These are phyloP conservation scores for Listronotus bonariensis DNA, from an alignment of 1,140 invertebrate genomes.

Conservation along the genomic window DNA sequence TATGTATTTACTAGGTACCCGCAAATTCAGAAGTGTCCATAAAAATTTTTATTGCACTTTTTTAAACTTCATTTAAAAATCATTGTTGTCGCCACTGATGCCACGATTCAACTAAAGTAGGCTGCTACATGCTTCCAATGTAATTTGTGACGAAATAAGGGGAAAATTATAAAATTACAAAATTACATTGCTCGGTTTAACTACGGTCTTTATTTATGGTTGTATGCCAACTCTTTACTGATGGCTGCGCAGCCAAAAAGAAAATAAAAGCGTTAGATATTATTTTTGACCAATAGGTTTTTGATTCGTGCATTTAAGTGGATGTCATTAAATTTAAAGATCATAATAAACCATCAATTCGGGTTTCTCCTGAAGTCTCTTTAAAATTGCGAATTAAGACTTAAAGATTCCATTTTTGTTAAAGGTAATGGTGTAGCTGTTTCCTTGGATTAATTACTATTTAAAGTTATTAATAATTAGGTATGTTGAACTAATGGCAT, in stretches of 20 bases:
- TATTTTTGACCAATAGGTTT: too few relatives aligned
- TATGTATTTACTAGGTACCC: neutral
- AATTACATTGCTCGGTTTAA: conserved; percentile 57
- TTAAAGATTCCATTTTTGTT: too few relatives aligned
- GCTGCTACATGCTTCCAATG: conserved; percentile 53
- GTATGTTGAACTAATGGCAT: too few relatives aligned
- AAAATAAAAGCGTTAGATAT: too few relatives aligned
- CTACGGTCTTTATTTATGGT: conserved; percentile 41
- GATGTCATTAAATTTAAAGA: too few relatives aligned
- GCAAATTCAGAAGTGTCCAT: neutral
- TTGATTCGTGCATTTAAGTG: too few relatives aligned
- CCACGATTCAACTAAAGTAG: conserved; percentile 54
- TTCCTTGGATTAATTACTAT: too few relatives aligned
- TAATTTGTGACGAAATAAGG: conserved; percentile 59
- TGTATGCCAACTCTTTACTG: conserved; percentile 23
- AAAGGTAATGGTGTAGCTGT: too few relatives aligned
- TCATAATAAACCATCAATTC: too few relatives aligned
- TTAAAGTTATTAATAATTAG: too few relatives aligned
- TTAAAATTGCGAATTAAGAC: too few relatives aligned
- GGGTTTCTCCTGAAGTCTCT: too few relatives aligned
- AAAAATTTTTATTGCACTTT: conserved; percentile 3
- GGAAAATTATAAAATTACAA: conserved; percentile 55
- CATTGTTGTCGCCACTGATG: conserved; percentile 47
- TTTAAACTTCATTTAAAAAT: neutral
- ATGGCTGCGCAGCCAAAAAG: conserved; percentile 10